Conservation (phyloP, 2,797 vertebrate species). For the Squalus acanthias region DNA sequence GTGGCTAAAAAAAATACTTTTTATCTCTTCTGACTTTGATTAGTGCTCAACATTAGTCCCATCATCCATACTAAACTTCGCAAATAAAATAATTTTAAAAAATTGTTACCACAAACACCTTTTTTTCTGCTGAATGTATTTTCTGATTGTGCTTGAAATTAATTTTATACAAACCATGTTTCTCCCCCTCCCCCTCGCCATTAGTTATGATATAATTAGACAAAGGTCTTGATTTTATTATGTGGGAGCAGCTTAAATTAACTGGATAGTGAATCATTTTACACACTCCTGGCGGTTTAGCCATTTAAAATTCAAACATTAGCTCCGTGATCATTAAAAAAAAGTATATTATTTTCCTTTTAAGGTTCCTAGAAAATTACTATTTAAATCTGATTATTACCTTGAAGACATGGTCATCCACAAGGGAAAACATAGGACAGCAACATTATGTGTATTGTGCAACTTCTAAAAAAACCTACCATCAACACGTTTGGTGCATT, state of each 20-base stretch:
- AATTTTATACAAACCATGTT: not conserved
- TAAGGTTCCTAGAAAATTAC: not conserved
- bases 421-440: not conserved
- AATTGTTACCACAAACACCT: not conserved
- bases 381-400: conserved; percentile 5
- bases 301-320: conserved; percentile 3
- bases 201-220: not conserved
- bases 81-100: not conserved
- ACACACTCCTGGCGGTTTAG: not conserved
- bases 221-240: not conserved
- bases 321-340: not conserved
- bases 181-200: not conserved
- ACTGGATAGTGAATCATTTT: not conserved
- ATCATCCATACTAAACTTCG: not conserved
- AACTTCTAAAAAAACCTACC: not conserved
- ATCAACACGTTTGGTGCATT: not conserved
- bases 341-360: not conserved
- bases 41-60: not conserved
- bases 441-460: not conserved
- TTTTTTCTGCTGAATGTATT: not conserved
- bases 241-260: not conserved
- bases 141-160: not conserved
- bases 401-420: not conserved
- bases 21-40: not conserved
- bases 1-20: not conserved